Conservation (phyloP, 1,140 invertebrate species). For the Scaptomyza hsui region DNA sequence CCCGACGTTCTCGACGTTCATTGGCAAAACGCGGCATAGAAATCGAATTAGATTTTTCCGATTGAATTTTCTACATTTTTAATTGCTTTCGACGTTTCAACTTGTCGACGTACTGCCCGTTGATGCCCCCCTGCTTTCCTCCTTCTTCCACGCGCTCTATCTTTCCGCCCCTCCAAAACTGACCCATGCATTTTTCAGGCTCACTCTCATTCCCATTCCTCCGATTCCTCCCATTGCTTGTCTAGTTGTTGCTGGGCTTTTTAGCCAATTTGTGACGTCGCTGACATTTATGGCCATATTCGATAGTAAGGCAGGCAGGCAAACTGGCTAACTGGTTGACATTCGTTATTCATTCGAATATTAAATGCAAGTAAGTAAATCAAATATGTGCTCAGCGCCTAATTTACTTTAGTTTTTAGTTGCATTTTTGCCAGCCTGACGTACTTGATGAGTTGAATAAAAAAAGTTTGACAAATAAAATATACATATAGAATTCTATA, state of each 20-base stretch:
- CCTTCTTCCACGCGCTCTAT: neutral
- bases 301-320: slow-evolving; percentile 1
- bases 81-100: slow-evolving; percentile 82
- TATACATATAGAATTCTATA: too few relatives aligned
- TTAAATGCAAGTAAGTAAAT: slow-evolving; percentile 77
- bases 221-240: slow-evolving; percentile 2
- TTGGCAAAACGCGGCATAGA: slow-evolving; percentile 80
- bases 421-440: slow-evolving; percentile 56
- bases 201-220: neutral
- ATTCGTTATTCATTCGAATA: slow-evolving; percentile 51
- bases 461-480: too few relatives aligned
- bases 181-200: slow-evolving; percentile 3
- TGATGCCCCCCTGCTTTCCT: neutral
- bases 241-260: slow-evolving; percentile 58
- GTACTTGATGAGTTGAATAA: slow-evolving; percentile 25
- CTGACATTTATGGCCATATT: slow-evolving; percentile 66
- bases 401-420: slow-evolving; percentile 73
- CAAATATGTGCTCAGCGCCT: slow-evolving; percentile 64
- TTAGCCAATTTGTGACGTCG: slow-evolving; percentile 67
- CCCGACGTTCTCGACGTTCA: slow-evolving; percentile 41
- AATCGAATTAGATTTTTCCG: slow-evolving; percentile 82
- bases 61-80: slow-evolving; percentile 83
- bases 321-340: too few relatives aligned
- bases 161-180: neutral
- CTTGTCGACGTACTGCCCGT: slow-evolving; percentile 59